Evolutionary conservation across 2,888 invertebrate species (phyloP), one percentile per base, ranked within the genome.

Genomic region (Cenopis cana): DNA sequence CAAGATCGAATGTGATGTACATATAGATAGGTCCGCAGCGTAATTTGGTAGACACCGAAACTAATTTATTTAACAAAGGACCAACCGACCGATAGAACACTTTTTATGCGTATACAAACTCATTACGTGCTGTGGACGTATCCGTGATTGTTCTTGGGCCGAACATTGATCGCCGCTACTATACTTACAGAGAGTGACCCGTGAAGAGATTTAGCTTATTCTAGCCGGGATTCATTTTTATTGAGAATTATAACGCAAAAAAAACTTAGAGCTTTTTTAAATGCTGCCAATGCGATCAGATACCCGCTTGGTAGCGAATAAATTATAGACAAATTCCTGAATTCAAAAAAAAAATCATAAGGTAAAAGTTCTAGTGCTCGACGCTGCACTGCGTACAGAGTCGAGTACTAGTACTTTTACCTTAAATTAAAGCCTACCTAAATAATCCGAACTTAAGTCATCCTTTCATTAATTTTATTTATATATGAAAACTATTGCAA

Each of bases 11-110:
- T 88, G 83, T 83, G 88, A 79, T 87, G 82, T 90, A 89, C 88
- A 86, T 91, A 89, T 89, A 91, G 89, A 91, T 91, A 92, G 89
- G 89, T 90, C 84, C 70, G 86, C 89, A 86, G 94, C 94, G 94
- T 94, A 94, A 94, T 93, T 93, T 94, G 93, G 94, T 94, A 94
- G 94, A 93, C 91, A 93, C 93, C 94, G 93, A 93, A 93, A 89
- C 93, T 93, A 93, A 93, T 94, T 93, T 94, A 93, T 92, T 93
- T 93, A 91, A 93, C 94, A 93, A 94, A 93, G 92, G 91, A 89
- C 86, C 85, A 89, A 81, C 90, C 90, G 90, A 88, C 89, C 86
- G 91, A 91, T 91, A 92, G 88, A 89, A 80, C 87, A 87, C 84
- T 93, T 93, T 93, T 93, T 93, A 89, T 91, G 80, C 81, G 84